Conservation (phyloP, 2,113 vertebrate species). For the Cyanocitta stelleri region DNA sequence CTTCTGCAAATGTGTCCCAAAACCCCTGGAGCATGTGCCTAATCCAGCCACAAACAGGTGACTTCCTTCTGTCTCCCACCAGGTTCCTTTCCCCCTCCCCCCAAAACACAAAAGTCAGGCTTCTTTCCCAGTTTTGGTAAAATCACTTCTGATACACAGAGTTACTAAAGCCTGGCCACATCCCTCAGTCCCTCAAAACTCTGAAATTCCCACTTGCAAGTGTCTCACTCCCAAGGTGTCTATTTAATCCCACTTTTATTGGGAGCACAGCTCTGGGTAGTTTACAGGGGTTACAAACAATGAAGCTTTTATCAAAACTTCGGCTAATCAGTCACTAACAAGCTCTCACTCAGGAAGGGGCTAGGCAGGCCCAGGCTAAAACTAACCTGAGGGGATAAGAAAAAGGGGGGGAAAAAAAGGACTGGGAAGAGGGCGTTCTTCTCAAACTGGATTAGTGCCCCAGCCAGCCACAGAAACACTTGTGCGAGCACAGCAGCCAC, state of each 20-base stretch:
- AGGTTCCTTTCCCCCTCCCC: not conserved
- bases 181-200: not conserved
- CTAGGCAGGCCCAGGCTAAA: not conserved
- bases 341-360: slow-evolving; percentile 1
- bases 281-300: slow-evolving; percentile 11
- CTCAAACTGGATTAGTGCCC: not conserved
- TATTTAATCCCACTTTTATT: slow-evolving; percentile 17
- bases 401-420: not conserved
- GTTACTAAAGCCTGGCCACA: not conserved
- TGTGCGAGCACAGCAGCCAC: not conserved
- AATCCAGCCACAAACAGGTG: slow-evolving; percentile 15
- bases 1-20: not conserved
- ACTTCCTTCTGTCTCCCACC: slow-evolving; percentile 11
- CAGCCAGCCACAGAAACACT: not conserved
- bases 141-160: not conserved
- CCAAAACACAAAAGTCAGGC: not conserved
- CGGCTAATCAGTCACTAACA: not conserved
- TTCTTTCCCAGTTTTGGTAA: not conserved
- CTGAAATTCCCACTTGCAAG: not conserved
- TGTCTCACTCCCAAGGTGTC: slow-evolving; percentile 1
- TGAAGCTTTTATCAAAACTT: slow-evolving; percentile 29
- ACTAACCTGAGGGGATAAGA: not conserved
- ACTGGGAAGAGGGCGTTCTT: not conserved
- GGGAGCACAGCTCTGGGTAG: not conserved
- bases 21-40: not conserved